Evolutionary conservation across 2,113 vertebrate species (phyloP).

Genomic region (Coreoperca whiteheadi): DNA sequence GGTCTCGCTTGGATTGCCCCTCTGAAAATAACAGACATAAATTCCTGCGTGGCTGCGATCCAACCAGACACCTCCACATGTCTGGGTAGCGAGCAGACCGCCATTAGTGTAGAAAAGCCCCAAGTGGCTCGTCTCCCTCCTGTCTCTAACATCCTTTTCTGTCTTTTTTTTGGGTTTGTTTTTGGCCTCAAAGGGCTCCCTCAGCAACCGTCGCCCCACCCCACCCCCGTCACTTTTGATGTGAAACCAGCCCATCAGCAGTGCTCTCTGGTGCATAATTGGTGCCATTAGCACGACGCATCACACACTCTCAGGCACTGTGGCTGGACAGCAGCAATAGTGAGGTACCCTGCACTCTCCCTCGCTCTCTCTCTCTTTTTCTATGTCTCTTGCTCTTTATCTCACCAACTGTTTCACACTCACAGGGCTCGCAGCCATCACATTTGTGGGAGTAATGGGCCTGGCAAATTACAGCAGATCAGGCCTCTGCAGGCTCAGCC

Average conservation of each 20-base stretch:
- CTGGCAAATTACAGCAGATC: conserved; percentile 74
- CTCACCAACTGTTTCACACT: conserved; percentile 70
- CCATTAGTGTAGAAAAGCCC: conserved; percentile 52
- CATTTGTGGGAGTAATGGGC: conserved; percentile 77
- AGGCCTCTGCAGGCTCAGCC: conserved; percentile 55
- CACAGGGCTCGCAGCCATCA: conserved; percentile 66
- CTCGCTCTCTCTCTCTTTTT: neutral
- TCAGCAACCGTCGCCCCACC: conserved; percentile 8
- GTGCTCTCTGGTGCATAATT: conserved; percentile 76
- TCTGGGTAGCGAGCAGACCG: conserved; percentile 42
- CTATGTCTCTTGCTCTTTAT: conserved; percentile 39
- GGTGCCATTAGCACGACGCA: conserved; percentile 71
- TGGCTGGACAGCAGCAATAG: conserved; percentile 41
- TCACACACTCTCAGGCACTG: conserved; percentile 56
- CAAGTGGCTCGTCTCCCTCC: conserved; percentile 45
- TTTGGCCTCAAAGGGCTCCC: conserved; percentile 18
- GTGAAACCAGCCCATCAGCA: conserved; percentile 58
- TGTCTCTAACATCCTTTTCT: conserved; percentile 24
- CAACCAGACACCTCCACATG: conserved; percentile 64
- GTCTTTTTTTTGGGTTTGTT: neutral
- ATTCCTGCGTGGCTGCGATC: conserved; percentile 61
- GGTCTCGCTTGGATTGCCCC: conserved; percentile 68
- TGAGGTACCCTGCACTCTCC: conserved; percentile 14
- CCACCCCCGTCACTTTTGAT: conserved; percentile 24
- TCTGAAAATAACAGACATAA: conserved; percentile 73